These are phyloP conservation scores for Teleopsis dalmanni DNA, from an alignment of 1,140 invertebrate genomes.

Conservation along the genomic window DNA sequence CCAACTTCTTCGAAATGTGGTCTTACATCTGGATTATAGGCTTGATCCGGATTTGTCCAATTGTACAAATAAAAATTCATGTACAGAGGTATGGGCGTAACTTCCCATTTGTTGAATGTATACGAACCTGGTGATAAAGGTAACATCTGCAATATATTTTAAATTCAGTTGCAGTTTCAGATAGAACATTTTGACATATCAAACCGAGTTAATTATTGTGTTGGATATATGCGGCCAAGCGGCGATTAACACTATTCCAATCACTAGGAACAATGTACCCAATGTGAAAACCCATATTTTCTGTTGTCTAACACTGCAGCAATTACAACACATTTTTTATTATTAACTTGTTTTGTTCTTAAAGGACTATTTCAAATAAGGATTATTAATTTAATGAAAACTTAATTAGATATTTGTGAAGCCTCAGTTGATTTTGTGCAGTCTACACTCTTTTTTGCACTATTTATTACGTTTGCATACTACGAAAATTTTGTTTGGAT, in stretches of 20 bases:
- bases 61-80: slow-evolving; percentile 71
- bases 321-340: slow-evolving; percentile 29
- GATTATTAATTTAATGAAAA: too few species aligned
- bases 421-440: not conserved
- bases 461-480: not conserved
- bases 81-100: slow-evolving; percentile 64
- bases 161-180: not conserved
- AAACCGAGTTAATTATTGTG: slow-evolving; percentile 4
- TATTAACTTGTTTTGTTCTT: not conserved
- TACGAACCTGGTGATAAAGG: slow-evolving; percentile 51
- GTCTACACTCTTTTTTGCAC: not conserved
- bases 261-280: slow-evolving; percentile 13
- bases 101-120: slow-evolving; percentile 60
- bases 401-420: too few species aligned
- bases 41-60: slow-evolving; percentile 66
- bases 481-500: not conserved
- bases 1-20: slow-evolving; percentile 58
- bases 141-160: slow-evolving; percentile 49
- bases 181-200: not conserved
- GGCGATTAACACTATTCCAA: slow-evolving; percentile 20
- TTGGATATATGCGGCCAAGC: slow-evolving; percentile 25
- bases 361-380: not conserved
- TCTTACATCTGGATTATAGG: slow-evolving; percentile 47
- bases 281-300: slow-evolving; percentile 33
- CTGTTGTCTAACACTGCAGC: slow-evolving; percentile 31